Evolutionary conservation across 2,888 invertebrate genomes (phyloP).

Genomic region (Eretmocerus hayati): DNA sequence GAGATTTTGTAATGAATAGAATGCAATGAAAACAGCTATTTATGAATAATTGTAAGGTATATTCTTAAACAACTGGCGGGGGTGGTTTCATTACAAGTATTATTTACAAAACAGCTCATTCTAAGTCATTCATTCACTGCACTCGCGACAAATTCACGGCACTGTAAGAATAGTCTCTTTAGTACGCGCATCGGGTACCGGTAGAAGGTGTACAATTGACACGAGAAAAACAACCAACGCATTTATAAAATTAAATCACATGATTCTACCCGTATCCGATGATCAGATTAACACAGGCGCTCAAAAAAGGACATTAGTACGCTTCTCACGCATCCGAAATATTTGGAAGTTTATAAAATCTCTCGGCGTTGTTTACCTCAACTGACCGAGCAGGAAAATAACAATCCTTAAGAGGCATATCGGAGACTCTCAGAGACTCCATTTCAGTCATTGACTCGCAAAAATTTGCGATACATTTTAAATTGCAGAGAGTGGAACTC

Average conservation of each 20-base stretch:
- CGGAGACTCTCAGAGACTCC: too few species aligned
- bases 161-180: conserved; percentile 18
- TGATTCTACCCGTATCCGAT: conserved; percentile 16
- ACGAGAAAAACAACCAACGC: conserved; percentile 6
- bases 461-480: too few species aligned
- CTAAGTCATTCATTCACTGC: conserved; percentile 34
- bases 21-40: too few species aligned
- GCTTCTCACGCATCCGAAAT: too few species aligned
- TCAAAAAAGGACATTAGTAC: too few species aligned
- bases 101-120: conserved; percentile 42
- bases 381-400: too few species aligned
- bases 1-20: conserved; percentile 26
- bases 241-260: background rate
- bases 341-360: too few species aligned
- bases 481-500: too few species aligned
- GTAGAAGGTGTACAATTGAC: conserved; percentile 5
- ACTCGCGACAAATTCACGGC: conserved; percentile 25
- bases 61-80: conserved; percentile 44
- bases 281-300: conserved; percentile 12
- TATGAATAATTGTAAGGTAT: conserved; percentile 46
- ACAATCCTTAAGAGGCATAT: too few species aligned
- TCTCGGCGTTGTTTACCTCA: too few species aligned
- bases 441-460: too few species aligned
- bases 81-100: conserved; percentile 26
- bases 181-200: conserved; percentile 15